Conservation (phyloP, 2,113 vertebrate genomes). For the Melanostigma gelatinosum region DNA sequence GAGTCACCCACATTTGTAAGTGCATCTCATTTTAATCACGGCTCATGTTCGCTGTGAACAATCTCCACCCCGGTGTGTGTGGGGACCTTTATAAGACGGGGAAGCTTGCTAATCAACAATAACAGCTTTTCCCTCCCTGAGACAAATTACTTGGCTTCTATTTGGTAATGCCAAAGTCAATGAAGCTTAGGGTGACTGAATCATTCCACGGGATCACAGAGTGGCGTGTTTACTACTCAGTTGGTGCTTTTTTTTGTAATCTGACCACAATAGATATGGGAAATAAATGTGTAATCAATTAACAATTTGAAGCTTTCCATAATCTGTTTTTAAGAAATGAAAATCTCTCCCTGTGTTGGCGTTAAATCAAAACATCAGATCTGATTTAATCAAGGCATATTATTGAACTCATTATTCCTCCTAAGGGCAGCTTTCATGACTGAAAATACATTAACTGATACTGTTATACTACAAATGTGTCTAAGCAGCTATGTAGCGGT, state of each 20-base stretch:
- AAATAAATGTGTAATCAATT: constrained; percentile 59
- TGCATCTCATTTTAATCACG: constrained; percentile 60
- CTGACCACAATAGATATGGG: constrained; percentile 43
- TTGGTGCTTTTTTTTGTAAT: constrained; percentile 41
- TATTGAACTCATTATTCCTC: constrained; percentile 42
- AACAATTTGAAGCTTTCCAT: constrained; percentile 26
- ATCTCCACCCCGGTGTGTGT: constrained; percentile 48
- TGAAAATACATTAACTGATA: constrained; percentile 49
- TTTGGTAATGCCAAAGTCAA: constrained; percentile 52
- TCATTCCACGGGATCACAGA: constrained; percentile 49
- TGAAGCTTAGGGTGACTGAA: constrained; percentile 46
- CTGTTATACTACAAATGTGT: constrained; percentile 28
- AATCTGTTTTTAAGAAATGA: constrained; percentile 19
- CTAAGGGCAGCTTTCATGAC: constrained; percentile 36
- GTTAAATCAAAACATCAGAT: constrained; percentile 42
- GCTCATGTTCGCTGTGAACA: constrained; percentile 62
- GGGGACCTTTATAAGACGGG: constrained; percentile 43
- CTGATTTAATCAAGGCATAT: constrained; percentile 45
- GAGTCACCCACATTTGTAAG: constrained; percentile 53
- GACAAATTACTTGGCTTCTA: constrained; percentile 63
- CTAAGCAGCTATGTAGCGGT: background rate
- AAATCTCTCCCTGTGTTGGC: constrained; percentile 18
- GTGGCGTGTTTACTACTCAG: constrained; percentile 44
- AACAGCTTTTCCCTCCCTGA: constrained; percentile 56
- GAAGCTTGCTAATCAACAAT: constrained; percentile 68